Percentiles rank a stretch among this genome's conserved stretches.
These are phyloP conservation scores for Rhodophaea formosa DNA, from an alignment of 2,888 invertebrate species.

Conservation along the genomic window DNA sequence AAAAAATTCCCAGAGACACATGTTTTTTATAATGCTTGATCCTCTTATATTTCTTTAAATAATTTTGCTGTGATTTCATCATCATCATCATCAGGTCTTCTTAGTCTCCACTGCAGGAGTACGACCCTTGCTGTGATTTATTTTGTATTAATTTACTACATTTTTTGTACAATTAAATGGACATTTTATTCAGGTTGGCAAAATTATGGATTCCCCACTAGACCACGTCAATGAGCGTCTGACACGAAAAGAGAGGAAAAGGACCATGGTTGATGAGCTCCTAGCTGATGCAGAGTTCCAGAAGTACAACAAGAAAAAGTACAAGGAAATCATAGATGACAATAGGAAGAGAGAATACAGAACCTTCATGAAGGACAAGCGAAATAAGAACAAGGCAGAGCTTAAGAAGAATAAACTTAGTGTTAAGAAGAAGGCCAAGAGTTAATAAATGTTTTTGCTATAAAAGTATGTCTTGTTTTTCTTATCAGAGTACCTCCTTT, in stretches of 20 bases:
- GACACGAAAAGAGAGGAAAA: conserved; percentile 92
- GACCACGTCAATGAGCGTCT: conserved; percentile 93
- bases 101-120: no score
- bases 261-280: conserved; percentile 95
- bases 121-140: no score
- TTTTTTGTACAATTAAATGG: no score
- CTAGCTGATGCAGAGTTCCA: conserved; percentile 93
- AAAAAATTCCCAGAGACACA: no score
- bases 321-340: conserved; percentile 87
- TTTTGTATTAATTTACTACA: no score
- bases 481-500: no score
- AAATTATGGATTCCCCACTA: conserved; percentile 90
- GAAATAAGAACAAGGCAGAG: conserved; percentile 83
- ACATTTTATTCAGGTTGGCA: conserved; percentile 84
- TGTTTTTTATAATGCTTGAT: no score
- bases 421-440: conserved; percentile 43
- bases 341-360: conserved; percentile 86
- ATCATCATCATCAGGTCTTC: no score
- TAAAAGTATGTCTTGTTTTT: background rate
- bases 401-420: conserved; percentile 64
- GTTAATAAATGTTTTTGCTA: conserved; percentile 23
- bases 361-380: conserved; percentile 88
- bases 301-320: conserved; percentile 90
- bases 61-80: no score
- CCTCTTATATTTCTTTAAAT: no score